Base-by-base conservation (phyloP, 2,797 vertebrate species). In the Ispidina lecontei region DNA sequence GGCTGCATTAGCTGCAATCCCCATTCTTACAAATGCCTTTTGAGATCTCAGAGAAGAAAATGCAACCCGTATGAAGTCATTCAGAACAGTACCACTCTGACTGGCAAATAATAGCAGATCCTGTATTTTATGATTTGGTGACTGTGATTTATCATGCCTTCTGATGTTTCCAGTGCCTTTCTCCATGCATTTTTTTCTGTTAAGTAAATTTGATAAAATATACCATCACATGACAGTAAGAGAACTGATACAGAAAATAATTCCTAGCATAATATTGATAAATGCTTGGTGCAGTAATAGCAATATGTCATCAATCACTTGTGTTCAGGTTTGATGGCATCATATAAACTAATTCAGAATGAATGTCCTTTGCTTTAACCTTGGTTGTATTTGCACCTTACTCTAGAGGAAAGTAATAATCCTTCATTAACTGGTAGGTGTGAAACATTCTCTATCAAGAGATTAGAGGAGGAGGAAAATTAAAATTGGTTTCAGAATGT, bases 381-480 rank as follows among this genome's bases (percentile, higher is more conserved):
- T 96, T 87, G 90, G 49, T 43, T 89, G 46, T 60, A 67, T 73
- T 74, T 80, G 78, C 73, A 91, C 69, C 64, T 91, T 93, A 77
- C 87, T 96, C 82, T 44, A 13, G 80, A 25, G 64, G 75, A 91
- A 91, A 79, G 89, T 92, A 96, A 95, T 93, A 91, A 91, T 86
- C 95, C 79, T 94, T 95, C 87, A 78, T 96, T 93, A 94, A 83
- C 81, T 20, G n/a, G 80, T 92, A 88, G 54, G 94, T 94, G 94
- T 90, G 91, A 84, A 92, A 89, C 75, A 72, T 84, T 44, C 89
- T 64, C 55, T 70, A 71, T 94, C 84, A 62, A 77, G 83, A 91
- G 43, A 79, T 68, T 76, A 80, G 90, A 86, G 78, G 87, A 89
- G 90, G 62, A 85, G 72, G 83, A 65, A 89, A 72, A 88, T 72